Conservation (phyloP, 2,113 vertebrate species). For the Leptosomus discolor region DNA sequence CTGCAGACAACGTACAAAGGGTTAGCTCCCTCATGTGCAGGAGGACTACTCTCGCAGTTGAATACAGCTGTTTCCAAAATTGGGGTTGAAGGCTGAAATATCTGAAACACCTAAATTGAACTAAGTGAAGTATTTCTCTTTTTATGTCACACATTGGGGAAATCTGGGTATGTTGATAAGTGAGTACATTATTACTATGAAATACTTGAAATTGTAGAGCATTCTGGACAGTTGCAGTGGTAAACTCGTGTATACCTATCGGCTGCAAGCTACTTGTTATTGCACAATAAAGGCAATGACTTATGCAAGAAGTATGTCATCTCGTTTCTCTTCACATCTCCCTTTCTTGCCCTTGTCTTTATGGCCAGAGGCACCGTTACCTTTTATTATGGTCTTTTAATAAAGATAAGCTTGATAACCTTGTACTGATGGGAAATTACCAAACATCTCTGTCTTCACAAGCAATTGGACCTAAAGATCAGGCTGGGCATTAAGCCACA, state of each 20-base stretch:
- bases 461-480: not conserved
- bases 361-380: not conserved
- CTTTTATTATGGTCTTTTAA: not conserved
- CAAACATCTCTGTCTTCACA: not conserved
- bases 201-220: not conserved
- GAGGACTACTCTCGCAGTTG: not conserved
- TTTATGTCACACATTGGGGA: not conserved
- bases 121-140: not conserved
- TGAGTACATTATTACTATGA: not conserved
- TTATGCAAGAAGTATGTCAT: not conserved
- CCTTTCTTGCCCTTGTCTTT: not conserved
- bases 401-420: not conserved
- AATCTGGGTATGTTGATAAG: not conserved
- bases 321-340: not conserved
- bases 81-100: not conserved
- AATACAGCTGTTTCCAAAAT: not conserved
- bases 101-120: not conserved
- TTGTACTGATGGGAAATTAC: not conserved
- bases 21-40: not conserved
- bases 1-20: not conserved
- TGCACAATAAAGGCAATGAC: not conserved
- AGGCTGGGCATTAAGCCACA: not conserved
- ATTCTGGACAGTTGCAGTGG: not conserved
- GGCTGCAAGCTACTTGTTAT: fast-evolving
- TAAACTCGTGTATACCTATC: fast-evolving